Evolutionary conservation across 2,797 vertebrate genomes (phyloP), one percentile per base, ranked within the genome.

Genomic region (Anguilla marmorata): DNA sequence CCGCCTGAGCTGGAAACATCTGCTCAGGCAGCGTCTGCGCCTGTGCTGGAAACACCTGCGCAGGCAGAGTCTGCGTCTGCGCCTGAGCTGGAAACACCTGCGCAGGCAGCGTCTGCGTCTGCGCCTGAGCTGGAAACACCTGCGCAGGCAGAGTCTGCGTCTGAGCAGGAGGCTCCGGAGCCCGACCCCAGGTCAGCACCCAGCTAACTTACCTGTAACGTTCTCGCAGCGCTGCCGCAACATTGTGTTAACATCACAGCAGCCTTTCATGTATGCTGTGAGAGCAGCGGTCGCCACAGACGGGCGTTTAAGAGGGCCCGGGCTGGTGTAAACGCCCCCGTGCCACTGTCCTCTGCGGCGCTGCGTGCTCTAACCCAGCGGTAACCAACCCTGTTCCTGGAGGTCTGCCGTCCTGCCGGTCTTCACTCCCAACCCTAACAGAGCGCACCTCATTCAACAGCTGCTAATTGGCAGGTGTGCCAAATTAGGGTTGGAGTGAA

Each of bases 181-280:
- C 16, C 90, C 8, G 95, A 94, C 93, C 91, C 91, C 54, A 95
- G 96, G 96, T 96, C n/a, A 63, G 91, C 76, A 16, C 50, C 30
- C n/a, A 12, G 11, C 1, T 79, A 33, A 27, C n/a, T 6, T 3
- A 52, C 56, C 4, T 3, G 11, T 30, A 21, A 60, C 30, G 19
- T 33, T 37, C 48, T 86, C 50, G 21, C 48, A 76, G 33, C 8
- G 14, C 27, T 14, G 14, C 6, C 56, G 30, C 69, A 58, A 45
- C 41, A 16, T 58, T 85, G 11, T 6, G 14, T 2, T 79, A 21
- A 45, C 16, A 37, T 45, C 74, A 41, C 12, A 30, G 21, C 69
- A 41, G 5, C 37, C 74, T 21, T 7, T 41, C 33, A 8, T 16
- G 74, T 41, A 3, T 19, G 7, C 16, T 45, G 74, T 21, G 74